Evolutionary conservation across 1,140 invertebrate genomes (phyloP).

Genomic region (Colletes latitarsis): DNA sequence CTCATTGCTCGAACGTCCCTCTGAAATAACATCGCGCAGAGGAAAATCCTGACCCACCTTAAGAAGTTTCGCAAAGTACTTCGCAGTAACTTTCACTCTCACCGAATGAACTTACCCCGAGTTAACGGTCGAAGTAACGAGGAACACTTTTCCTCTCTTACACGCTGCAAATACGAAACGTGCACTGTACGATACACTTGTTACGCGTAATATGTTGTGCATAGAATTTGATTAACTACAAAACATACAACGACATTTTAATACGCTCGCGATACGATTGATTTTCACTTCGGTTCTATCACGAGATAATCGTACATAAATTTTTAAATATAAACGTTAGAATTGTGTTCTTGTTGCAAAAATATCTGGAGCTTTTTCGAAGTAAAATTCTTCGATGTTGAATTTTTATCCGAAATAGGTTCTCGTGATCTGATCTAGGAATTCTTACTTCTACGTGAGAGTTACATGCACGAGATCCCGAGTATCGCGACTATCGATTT

Average conservation of each 20-base stretch:
- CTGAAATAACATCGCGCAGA: conserved; percentile 66
- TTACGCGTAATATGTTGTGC: background rate
- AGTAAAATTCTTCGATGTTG: background rate
- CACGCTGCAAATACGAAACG: background rate
- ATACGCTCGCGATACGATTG: background rate
- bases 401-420: background rate
- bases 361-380: background rate
- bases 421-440: background rate
- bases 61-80: conserved; percentile 69
- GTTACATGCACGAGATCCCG: conserved; percentile 17
- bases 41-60: conserved; percentile 67
- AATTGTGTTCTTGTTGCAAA: too few species aligned
- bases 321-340: background rate
- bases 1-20: conserved; percentile 62
- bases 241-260: background rate
- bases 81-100: conserved; percentile 68
- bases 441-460: conserved; percentile 8
- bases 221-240: background rate
- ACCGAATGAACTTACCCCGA: conserved; percentile 63
- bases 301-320: too few species aligned
- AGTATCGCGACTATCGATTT: conserved; percentile 73
- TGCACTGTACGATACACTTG: conserved; percentile 14
- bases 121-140: conserved; percentile 68
- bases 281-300: too few species aligned
- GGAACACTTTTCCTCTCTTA: conserved; percentile 64